These are phyloP conservation scores for Stichopus horrens DNA, from an alignment of 53 echinoderm and acorn worm species.

Conservation along the genomic window DNA sequence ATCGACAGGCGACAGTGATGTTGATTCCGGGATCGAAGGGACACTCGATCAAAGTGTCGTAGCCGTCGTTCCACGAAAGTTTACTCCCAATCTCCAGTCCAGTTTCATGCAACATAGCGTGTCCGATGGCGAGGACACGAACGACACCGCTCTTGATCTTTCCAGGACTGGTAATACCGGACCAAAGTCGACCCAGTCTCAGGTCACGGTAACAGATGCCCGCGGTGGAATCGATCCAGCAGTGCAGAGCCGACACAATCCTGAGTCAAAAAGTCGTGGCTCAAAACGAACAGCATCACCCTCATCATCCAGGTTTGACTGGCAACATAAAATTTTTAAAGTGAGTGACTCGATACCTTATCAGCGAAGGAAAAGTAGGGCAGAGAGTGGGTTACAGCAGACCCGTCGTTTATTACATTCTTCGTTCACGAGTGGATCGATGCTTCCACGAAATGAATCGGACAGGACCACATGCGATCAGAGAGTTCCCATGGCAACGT, in stretches of 20 bases:
- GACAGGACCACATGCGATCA: neutral
- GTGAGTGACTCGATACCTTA: neutral
- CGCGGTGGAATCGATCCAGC: neutral
- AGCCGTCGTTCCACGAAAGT: neutral
- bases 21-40: slow-evolving; percentile 17
- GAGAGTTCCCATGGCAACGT: neutral
- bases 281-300: neutral
- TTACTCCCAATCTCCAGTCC: neutral
- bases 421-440: neutral
- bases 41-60: neutral
- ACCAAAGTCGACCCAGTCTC: neutral
- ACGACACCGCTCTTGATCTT: neutral
- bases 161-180: neutral
- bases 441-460: neutral
- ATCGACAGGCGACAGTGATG: neutral
- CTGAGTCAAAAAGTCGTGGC: neutral
- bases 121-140: neutral
- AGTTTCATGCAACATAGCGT: neutral
- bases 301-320: neutral
- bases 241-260: neutral
- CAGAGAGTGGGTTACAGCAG: neutral
- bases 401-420: neutral
- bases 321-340: slow-evolving; percentile 40
- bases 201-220: neutral
- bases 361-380: neutral